Percentiles rank a stretch among this genome's conserved stretches.
Conservation (phyloP, 2,113 vertebrate genomes). For the Noctilio leporinus region DNA sequence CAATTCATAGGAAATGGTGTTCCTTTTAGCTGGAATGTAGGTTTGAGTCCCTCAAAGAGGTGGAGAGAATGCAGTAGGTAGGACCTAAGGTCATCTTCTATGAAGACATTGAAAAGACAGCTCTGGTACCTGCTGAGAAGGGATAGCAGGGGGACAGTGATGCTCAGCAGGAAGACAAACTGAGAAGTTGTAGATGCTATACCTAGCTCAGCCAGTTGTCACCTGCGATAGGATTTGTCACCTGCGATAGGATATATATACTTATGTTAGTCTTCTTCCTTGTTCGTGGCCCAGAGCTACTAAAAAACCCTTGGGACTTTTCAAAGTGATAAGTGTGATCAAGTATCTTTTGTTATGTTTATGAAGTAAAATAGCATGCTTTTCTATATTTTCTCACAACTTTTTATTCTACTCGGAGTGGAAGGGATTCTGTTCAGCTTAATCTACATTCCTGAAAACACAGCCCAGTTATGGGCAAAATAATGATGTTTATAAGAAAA, state of each 20-base stretch:
- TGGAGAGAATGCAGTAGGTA: accelerated
- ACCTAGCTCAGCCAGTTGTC: not conserved
- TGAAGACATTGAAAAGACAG: not conserved
- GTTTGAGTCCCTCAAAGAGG: not conserved
- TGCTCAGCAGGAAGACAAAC: not conserved
- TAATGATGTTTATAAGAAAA: not conserved
- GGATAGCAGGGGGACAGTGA: not conserved
- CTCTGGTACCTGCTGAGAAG: not conserved
- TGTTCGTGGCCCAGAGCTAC: not conserved
- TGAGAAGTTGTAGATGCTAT: not conserved
- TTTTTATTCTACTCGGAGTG: not conserved
- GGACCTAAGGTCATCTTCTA: not conserved
- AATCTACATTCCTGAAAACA: not conserved
- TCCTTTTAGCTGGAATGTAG: not conserved
- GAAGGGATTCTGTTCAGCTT: not conserved
- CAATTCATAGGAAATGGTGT: not conserved
- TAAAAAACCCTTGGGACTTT: not conserved
- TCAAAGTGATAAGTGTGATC: not conserved
- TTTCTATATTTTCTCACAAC: not conserved
- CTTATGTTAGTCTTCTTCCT: not conserved
- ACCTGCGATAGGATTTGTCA: not conserved
- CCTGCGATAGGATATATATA: too few species aligned
- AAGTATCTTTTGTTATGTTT: not conserved
- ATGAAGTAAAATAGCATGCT: not conserved
- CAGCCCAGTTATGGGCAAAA: not conserved